A percentile compares a stretch with the other conserved stretches of the same genome.
Conservation (phyloP, 2,888 invertebrate genomes). For the Anoncus sp. region DNA sequence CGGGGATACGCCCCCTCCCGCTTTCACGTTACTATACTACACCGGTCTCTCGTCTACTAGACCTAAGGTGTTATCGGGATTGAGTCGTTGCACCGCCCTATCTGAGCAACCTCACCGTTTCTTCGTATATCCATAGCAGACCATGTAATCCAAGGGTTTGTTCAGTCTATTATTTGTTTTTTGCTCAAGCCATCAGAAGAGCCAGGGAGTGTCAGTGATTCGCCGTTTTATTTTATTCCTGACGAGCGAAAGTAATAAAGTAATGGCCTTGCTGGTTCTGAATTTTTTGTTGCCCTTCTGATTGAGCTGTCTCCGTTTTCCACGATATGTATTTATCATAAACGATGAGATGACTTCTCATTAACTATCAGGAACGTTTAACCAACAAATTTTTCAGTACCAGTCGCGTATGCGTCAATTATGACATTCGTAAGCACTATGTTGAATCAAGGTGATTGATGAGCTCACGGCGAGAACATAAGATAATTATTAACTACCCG, state of each 20-base stretch:
- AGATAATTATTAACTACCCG: conserved; percentile 36
- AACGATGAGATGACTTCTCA: conserved; percentile 45
- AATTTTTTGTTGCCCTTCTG: conserved; percentile 13
- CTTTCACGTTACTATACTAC: conserved; percentile 44
- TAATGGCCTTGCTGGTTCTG: conserved; percentile 49
- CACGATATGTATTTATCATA: conserved; percentile 62
- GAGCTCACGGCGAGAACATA: conserved; percentile 15
- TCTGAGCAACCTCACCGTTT: conserved; percentile 49
- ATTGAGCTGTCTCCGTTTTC: conserved; percentile 49
- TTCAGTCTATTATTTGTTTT: conserved; percentile 45
- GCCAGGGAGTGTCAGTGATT: conserved; percentile 62
- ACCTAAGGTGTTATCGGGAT: conserved; percentile 70
- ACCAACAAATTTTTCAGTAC: conserved; percentile 49
- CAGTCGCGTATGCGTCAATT: conserved; percentile 40
- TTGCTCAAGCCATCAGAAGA: conserved; percentile 42
- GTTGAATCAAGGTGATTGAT: conserved; percentile 54
- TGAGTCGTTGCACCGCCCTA: conserved; percentile 70
- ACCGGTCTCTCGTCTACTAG: conserved; percentile 50
- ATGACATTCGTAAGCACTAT: conserved; percentile 30
- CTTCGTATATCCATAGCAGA: conserved; percentile 27
- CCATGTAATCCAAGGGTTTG: conserved; percentile 46
- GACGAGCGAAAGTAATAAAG: conserved; percentile 59
- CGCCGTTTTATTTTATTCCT: conserved; percentile 44
- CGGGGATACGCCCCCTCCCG: conserved; percentile 67
- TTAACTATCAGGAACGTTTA: conserved; percentile 42